phyloP scores from a whole-genome alignment of 2,888 invertebrate species.

The Eristalinus sepulchralis region DNA sequence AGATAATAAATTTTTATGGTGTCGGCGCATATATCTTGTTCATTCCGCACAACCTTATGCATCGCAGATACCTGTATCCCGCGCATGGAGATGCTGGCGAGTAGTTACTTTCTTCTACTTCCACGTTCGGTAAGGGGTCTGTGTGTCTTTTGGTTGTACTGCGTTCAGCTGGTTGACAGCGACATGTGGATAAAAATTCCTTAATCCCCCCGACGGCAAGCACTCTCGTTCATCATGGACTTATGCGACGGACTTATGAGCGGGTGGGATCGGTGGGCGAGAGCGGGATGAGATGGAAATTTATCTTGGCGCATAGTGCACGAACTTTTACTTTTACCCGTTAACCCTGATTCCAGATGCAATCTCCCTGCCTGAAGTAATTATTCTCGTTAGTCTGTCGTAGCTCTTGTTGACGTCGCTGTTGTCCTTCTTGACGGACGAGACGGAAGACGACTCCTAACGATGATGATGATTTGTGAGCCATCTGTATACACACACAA shows the following conservation, averaged over 20 bases:
- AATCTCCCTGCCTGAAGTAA: slow-evolving; percentile 50
- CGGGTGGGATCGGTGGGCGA: neutral
- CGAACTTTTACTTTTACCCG: slow-evolving; percentile 67
- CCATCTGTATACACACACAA: slow-evolving; percentile 37
- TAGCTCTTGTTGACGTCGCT: neutral
- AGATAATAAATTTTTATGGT: neutral
- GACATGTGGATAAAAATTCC: slow-evolving; percentile 39
- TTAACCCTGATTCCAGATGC: slow-evolving; percentile 62
- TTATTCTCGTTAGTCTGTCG: slow-evolving; percentile 34
- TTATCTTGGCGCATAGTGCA: slow-evolving; percentile 44
- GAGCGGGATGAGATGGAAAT: slow-evolving; percentile 23
- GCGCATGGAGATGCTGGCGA: neutral
- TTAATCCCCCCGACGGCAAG: slow-evolving; percentile 6
- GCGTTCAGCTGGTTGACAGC: slow-evolving; percentile 1
- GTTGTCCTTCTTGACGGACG: neutral
- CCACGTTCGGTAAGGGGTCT: neutral
- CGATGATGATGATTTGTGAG: slow-evolving; percentile 53
- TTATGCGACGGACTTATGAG: neutral
- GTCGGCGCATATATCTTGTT: neutral
- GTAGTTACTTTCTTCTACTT: neutral
- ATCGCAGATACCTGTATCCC: neutral
- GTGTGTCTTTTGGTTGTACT: neutral
- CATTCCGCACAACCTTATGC: neutral
- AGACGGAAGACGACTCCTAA: slow-evolving; percentile 18
- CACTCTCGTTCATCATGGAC: neutral